Base-by-base conservation (phyloP, 2,888 invertebrate genomes). In the Epinotia demarniana region DNA sequence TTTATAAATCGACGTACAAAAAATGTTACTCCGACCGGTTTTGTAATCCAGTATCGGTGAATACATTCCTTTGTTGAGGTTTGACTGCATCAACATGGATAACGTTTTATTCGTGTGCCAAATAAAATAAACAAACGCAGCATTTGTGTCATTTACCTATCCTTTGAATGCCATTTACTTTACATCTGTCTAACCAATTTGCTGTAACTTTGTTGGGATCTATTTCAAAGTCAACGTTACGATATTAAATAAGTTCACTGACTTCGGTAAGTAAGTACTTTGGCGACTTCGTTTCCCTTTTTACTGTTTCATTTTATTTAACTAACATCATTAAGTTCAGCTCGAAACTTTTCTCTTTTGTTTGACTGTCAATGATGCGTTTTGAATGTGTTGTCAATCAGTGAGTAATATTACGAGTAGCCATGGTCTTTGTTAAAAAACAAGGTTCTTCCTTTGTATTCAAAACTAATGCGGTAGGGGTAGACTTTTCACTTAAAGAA, bases 1-100 rank as follows among this genome's bases (percentile, higher is more conserved):
- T 39, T 39, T 46, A 69, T 69, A 69, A 69, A 68, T 68, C 43
- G 43, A 60, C 46, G 58, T 69, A 69, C 69, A 69, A 60, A 60
- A 57, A 60, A 60, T 27, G 49, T 43, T 64, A n/a, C 46, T 64
- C 46, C 6, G 53, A 73, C 67, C 60, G 60, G 73, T 73, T 73
- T 73, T 73, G 53, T 46, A 66, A 53, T 67, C 39, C 60, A 73
- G 53, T 66, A 67, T 73, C 53, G 58, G 33, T 49, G 43, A 46
- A 60, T 73, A 70, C 70, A 61, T 70, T 60, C 73, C 66, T 53
- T 67, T 72, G 67, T 61, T 60, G 66, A 49, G 33, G 49, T 53
- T 53, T 55, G 57, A 57, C 57, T 73, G 73, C 66, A 73, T 67
- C 67, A 61, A 67, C 60, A 73, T 33, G 58, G 64, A 72, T 64